Evolutionary conservation across 2,797 vertebrate species (phyloP), one percentile per base, ranked within the genome.

Genomic region (Malacoraja senta): DNA sequence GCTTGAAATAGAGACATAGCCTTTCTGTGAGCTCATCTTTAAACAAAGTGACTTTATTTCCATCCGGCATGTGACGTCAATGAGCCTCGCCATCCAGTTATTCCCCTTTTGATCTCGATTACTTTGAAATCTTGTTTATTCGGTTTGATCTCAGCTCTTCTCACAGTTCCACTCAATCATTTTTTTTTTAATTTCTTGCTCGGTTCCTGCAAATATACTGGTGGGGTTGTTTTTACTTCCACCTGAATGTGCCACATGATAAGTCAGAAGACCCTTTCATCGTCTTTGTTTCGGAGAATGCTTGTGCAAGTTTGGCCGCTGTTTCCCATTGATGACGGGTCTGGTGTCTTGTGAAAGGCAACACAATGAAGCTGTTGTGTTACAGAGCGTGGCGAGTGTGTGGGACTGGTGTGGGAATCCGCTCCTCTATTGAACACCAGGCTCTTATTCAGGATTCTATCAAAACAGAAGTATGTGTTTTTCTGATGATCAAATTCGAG

Each of bases 301-400:
- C 83, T 86, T 0, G 26, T 63, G n/a, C 17, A 63, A 86, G 29
- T 63, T 15, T 63, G 83, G 83, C 4, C 58, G 15, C 83, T n/a
- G 10, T 86, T 17, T 86, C 58, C n/a, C 4, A 32, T 19, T 3
- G 83, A 13, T 4, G 61, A 61, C 13, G 58, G 29, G 29, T 63
- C n/a, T 58, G 17, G 29, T 0, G n/a, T 86, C 83, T 63, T 8
- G 13, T 63, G 83, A 32, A 32, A 19, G 15, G 61, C 83, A 63
- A 29, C 29, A 86, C 58, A 86, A 86, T 86, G n/a, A 65, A 65
- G 58, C 83, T 17, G 83, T 29, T 86, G 83, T 86, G n/a, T 32
- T n/a, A 15, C 83, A n/a, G 61, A 32, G 83, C 63, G 83, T 29
- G 15, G 61, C 61, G 53, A 13, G 83, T 86, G 83, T 15, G n/a